Evolutionary conservation across 2,888 invertebrate genomes (phyloP), one percentile per base, ranked within the genome.

Genomic region (Colostygia pectinataria): DNA sequence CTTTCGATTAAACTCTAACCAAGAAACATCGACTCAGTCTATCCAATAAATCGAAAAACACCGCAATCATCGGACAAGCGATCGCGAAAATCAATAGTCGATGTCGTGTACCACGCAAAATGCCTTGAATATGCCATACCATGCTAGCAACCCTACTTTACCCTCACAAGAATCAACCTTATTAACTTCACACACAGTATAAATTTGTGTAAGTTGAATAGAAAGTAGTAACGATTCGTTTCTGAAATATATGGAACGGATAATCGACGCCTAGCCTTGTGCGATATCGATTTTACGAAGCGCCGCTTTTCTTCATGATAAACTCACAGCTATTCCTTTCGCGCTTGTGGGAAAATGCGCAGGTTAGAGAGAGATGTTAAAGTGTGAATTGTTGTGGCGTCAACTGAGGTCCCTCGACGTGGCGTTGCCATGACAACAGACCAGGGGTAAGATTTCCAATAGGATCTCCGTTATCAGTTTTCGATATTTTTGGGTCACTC

Each of bases 251-350:
- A 66, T 67, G 59, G 64, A 81, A 76, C 83, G 82, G 86, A 86
- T 89, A 89, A 90, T 90, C 90, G 90, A 90, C 90, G 85, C 77
- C 83, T 83, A 90, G 90, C 90, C 90, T 90, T 90, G 90, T 84
- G 88, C 86, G 88, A 90, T 90, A 91, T 91, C 90, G 90, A 91
- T 91, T 90, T 90, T 89, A 80, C 80, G 73, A 66, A 71, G 75
- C 71, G 76, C 77, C 68, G 74, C 74, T 78, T 78, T 78, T 68
- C 66, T 65, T 64, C 49, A 65, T 71, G 70, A 75, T 52, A 63
- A 31, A 48, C 6, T 12, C 66, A 58, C 52, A n/a, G 0, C 53
- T 44, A 27, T 79, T 80, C 66, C 77, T 40, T 46, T 83, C 57
- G 1, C 25, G 31, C 73, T 27, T 53, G 55, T 0, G 13, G 12